Evolutionary conservation across 1,140 invertebrate genomes (phyloP).

Genomic region (Drosophila nasuta): DNA sequence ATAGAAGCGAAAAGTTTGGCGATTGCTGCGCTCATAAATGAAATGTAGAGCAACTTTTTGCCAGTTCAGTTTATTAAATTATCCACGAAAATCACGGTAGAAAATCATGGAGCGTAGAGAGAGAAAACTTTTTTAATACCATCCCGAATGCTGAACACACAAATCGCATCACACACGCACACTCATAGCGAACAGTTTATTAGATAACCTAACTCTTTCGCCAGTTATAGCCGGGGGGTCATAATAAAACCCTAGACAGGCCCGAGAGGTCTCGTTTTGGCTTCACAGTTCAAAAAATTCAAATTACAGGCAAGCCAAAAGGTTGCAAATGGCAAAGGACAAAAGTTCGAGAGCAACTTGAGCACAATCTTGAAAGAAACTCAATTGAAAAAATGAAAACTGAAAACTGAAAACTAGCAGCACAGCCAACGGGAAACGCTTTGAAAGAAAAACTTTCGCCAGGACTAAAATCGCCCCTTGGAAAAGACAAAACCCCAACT

Average conservation of each 20-base stretch:
- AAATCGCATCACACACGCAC: constrained; percentile 28
- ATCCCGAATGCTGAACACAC: constrained; percentile 26
- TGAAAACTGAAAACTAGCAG: constrained; percentile 9
- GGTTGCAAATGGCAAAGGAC: constrained; percentile 62
- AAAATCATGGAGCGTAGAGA: too few species aligned
- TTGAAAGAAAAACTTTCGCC: constrained; percentile 40
- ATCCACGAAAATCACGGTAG: constrained; percentile 32
- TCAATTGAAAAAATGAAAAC: constrained; percentile 34
- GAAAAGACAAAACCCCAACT: constrained; percentile 4
- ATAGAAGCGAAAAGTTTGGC: constrained; percentile 26
- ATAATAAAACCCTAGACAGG: constrained; percentile 40
- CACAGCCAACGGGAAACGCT: constrained; percentile 21
- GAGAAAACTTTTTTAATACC: constrained; percentile 42
- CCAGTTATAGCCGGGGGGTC: constrained; percentile 22
- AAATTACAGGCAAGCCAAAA: constrained; percentile 72
- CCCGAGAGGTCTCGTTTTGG: constrained; percentile 23
- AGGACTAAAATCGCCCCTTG: background rate
- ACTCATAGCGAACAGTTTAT: constrained; percentile 51
- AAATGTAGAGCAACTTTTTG: constrained; percentile 58
- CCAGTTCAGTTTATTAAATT: constrained; percentile 76
- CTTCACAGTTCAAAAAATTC: constrained; percentile 79
- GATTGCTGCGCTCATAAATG: constrained; percentile 47
- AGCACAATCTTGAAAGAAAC: constrained; percentile 53
- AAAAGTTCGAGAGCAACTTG: constrained; percentile 71
- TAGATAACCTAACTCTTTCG: constrained; percentile 73